Evolutionary conservation across 2,888 invertebrate genomes (phyloP).

Genomic region (Volucella inflata): DNA sequence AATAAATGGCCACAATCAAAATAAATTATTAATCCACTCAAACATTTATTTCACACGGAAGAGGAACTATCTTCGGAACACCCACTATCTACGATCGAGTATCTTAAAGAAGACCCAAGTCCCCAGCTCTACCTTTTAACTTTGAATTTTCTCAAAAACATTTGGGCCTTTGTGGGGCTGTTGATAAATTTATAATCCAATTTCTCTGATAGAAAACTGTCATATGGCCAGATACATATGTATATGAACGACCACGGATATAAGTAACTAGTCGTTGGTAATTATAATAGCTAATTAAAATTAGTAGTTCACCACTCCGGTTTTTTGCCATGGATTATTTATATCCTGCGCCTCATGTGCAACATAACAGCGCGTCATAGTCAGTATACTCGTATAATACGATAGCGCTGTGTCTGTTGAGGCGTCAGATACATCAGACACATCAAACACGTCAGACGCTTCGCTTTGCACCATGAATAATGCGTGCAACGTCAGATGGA

Average conservation of each 20-base stretch:
- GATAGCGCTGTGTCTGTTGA: neutral
- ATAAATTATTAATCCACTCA: constrained; percentile 38
- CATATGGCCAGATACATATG: neutral
- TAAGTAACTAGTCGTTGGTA: neutral
- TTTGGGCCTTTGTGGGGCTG: neutral
- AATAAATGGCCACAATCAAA: constrained; percentile 17
- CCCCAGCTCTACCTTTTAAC: neutral
- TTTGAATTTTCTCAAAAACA: constrained; percentile 9
- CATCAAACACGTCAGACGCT: neutral
- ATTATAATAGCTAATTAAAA: constrained; percentile 66
- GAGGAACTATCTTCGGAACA: neutral
- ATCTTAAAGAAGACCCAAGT: too few relatives aligned
- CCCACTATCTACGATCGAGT: neutral
- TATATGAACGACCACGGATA: neutral
- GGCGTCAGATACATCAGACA: too few relatives aligned
- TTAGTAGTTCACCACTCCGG: constrained; percentile 53
- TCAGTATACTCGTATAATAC: constrained; percentile 52
- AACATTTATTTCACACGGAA: constrained; percentile 37
- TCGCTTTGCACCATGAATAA: constrained; percentile 52
- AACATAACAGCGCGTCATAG: constrained; percentile 63
- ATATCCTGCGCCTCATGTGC: constrained; percentile 46
- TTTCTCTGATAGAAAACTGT: constrained; percentile 18
- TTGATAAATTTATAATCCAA: constrained; percentile 57
- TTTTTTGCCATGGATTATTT: constrained; percentile 68
- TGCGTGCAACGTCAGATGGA: constrained; percentile 49